These are phyloP conservation scores for Lymantria dispar DNA, from an alignment of 2,888 invertebrate genomes.

Conservation along the genomic window DNA sequence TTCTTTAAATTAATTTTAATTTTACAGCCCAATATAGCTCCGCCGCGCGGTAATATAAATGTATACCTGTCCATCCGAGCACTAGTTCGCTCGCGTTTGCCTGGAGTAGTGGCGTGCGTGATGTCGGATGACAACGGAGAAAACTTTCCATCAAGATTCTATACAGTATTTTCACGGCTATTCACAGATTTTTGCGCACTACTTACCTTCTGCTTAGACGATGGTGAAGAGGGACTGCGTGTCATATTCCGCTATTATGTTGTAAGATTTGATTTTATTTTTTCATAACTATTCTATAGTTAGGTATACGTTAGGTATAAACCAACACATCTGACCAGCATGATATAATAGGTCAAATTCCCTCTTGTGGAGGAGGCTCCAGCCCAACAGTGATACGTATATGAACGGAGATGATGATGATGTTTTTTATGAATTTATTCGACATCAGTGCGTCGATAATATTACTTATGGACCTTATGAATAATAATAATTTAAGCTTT, in stretches of 20 bases:
- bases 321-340: too few relatives aligned
- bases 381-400: too few relatives aligned
- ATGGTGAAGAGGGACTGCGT: conserved; percentile 44
- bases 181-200: conserved; percentile 55
- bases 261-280: conserved; percentile 32
- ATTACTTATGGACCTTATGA: too few relatives aligned
- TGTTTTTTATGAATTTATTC: too few relatives aligned
- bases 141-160: conserved; percentile 46
- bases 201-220: conserved; percentile 41
- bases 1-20: neutral
- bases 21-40: conserved; percentile 35
- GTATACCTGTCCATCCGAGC: conserved; percentile 40
- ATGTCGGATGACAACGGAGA: conserved; percentile 41
- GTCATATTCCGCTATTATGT: conserved; percentile 39
- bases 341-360: too few relatives aligned
- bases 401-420: too few relatives aligned
- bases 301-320: too few relatives aligned
- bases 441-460: too few relatives aligned
- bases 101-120: conserved; percentile 45
- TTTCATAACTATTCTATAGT: too few relatives aligned
- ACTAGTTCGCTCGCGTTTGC: conserved; percentile 47
- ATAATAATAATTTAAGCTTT: too few relatives aligned
- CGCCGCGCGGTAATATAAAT: conserved; percentile 41
- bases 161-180: conserved; percentile 44
- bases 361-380: too few relatives aligned